A percentile compares a stretch with the other conserved stretches of the same genome.
Evolutionary conservation across 2,888 invertebrate genomes (phyloP).

Genomic region (Orchesellides sinensis): DNA sequence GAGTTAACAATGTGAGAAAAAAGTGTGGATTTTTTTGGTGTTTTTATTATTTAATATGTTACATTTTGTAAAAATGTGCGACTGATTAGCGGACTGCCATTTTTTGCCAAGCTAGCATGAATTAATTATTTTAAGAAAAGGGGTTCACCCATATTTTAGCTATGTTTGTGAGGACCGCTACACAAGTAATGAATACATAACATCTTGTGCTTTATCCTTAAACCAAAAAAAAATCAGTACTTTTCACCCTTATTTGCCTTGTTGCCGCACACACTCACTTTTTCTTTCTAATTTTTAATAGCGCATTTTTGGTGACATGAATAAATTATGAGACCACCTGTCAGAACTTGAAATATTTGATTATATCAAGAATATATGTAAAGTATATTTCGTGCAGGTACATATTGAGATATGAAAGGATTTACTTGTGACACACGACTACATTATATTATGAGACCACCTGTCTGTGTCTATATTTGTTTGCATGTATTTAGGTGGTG

Average conservation of each 20-base stretch:
- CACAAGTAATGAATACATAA: too few relatives aligned
- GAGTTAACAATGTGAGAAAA: too few relatives aligned
- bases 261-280: slow-evolving; percentile 17
- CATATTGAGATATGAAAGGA: too few relatives aligned
- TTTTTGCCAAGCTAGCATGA: slow-evolving; percentile 56
- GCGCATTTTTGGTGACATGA: slow-evolving; percentile 62
- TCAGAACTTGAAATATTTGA: slow-evolving; percentile 63
- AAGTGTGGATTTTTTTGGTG: too few relatives aligned
- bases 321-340: slow-evolving; percentile 61
- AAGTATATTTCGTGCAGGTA: too few relatives aligned
- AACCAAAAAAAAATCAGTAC: slow-evolving; percentile 19
- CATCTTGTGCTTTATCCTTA: too few relatives aligned
- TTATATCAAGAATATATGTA: too few relatives aligned
- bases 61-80: background rate
- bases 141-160: slow-evolving; percentile 62
- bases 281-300: slow-evolving; percentile 20
- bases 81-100: slow-evolving; percentile 48
- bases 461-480: background rate
- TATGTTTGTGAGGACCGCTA: too few relatives aligned
- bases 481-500: background rate
- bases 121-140: slow-evolving; percentile 64
- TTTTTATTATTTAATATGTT: background rate
- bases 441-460: too few relatives aligned
- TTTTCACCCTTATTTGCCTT: slow-evolving; percentile 47
- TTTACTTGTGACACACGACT: background rate